A percentile compares a stretch with the other conserved stretches of the same genome.
Evolutionary conservation across 2,113 vertebrate genomes (phyloP).

Genomic region (Zosterops pallidus): DNA sequence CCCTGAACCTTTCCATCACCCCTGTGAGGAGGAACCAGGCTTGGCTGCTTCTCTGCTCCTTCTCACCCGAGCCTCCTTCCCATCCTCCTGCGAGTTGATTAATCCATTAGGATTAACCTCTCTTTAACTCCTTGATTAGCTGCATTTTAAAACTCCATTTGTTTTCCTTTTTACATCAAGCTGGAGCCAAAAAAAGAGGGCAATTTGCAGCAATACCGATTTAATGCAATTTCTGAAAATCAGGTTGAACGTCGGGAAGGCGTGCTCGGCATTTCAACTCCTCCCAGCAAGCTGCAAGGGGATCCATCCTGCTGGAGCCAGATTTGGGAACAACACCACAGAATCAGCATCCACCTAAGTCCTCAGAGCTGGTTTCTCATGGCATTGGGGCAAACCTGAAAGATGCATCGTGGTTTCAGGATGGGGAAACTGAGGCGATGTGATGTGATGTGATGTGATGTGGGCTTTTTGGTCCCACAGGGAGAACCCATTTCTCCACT

Average conservation of each 20-base stretch:
- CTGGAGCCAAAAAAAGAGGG: conserved; percentile 58
- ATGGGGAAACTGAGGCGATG: neutral
- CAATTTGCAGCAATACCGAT: conserved; percentile 72
- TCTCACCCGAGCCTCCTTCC: neutral
- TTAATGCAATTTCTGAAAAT: conserved; percentile 76
- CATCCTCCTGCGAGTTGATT: conserved; percentile 58
- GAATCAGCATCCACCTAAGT: neutral
- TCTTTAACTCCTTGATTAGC: conserved; percentile 78
- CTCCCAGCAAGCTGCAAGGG: neutral
- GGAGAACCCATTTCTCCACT: neutral
- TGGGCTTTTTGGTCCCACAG: neutral
- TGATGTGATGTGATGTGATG: accelerated
- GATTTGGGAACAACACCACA: neutral
- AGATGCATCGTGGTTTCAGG: neutral
- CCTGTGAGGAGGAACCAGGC: neutral
- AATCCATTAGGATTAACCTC: conserved; percentile 77
- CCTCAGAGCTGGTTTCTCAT: neutral
- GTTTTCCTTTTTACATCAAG: conserved; percentile 76
- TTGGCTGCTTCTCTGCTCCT: neutral
- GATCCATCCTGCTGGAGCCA: neutral
- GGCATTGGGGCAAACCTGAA: neutral
- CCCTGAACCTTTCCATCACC: neutral
- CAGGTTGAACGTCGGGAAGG: conserved; percentile 7
- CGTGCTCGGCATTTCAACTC: conserved; percentile 63
- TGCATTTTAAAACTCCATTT: conserved; percentile 76